These are phyloP conservation scores for Callocephalon fimbriatum DNA, from an alignment of 2,113 vertebrate genomes.

Conservation along the genomic window DNA sequence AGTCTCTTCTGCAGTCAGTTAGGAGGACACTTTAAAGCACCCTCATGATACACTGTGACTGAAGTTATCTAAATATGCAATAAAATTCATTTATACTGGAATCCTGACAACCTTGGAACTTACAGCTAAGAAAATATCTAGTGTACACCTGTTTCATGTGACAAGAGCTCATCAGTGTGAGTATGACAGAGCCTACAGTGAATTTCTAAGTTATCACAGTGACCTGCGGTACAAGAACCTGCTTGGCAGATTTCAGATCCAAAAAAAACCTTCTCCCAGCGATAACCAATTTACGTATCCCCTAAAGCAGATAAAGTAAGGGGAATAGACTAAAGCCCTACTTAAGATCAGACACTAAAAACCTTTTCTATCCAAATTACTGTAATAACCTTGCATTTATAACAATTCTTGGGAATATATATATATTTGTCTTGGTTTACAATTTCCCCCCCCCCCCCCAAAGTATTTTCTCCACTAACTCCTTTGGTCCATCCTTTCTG, in stretches of 20 bases:
- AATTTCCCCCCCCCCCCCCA: too few relatives aligned
- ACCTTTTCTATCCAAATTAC: background rate
- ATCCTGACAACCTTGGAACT: background rate
- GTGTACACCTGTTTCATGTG: accelerated
- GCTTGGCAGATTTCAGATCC: background rate
- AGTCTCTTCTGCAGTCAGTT: background rate
- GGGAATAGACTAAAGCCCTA: background rate
- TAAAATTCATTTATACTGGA: background rate
- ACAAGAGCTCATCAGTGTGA: background rate
- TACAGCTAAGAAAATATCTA: background rate
- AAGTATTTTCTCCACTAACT: background rate
- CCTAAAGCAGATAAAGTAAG: background rate
- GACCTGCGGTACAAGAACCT: background rate
- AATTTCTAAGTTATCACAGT: background rate
- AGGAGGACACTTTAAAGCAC: background rate
- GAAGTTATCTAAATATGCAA: constrained; percentile 1
- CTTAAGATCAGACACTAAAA: background rate
- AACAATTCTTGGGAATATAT: background rate
- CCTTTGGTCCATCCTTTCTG: background rate
- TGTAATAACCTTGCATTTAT: background rate
- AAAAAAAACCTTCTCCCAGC: background rate
- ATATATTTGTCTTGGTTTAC: background rate
- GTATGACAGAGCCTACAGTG: background rate
- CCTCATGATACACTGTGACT: background rate
- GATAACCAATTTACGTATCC: background rate